Evolutionary conservation across 2,113 vertebrate genomes (phyloP), one percentile per base, ranked within the genome.

Genomic region (Cathartes aura): DNA sequence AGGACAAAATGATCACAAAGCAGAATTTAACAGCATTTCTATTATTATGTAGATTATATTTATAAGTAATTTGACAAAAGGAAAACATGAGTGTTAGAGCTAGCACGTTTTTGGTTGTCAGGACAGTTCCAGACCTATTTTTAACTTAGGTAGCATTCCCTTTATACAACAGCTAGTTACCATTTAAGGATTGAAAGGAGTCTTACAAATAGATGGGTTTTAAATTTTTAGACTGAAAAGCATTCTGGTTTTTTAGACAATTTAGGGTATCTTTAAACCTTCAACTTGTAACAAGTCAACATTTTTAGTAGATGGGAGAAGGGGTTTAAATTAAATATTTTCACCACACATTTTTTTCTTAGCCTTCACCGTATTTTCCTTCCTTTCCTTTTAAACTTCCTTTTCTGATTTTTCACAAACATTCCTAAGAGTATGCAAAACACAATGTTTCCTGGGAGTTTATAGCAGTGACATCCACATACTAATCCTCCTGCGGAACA

Each of bases 121-220:
- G 62, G 16, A 29, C 47, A 42, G 42, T 14, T 68, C 66, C 45
- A 64, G 72, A 17, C 32, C 72, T 89, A 91, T 91, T 95, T 97
- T 93, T 95, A 96, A 87, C 59, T 32, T 15, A 30, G 55, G 76
- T 88, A 83, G 52, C 84, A 48, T 5, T 90, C 40, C 78, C 70
- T 60, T 84, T 63, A 58, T 27, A 67, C 34, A 66, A 43, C 38
- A 91, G 76, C 79, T 68, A 59, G 76, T 82, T 82, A 29, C 93
- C 75, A 93, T 85, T 68, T 94, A 97, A 91, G 90, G 93, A 86
- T 22, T 92, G 74, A 75, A 87, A 53, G 71, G 36, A 86, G 50
- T 9, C 2, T 4, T 45, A 42, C 53, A 68, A 88, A 81, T 8
- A 55, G 58, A 91, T 21, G 30, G n/a, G 45, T 5, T 90, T 87